Percentiles rank a stretch among this genome's conserved stretches.
These are phyloP conservation scores for Palythoa caribaeorum DNA, from an alignment of 92 coral and sea anemone genomes.

Conservation along the genomic window DNA sequence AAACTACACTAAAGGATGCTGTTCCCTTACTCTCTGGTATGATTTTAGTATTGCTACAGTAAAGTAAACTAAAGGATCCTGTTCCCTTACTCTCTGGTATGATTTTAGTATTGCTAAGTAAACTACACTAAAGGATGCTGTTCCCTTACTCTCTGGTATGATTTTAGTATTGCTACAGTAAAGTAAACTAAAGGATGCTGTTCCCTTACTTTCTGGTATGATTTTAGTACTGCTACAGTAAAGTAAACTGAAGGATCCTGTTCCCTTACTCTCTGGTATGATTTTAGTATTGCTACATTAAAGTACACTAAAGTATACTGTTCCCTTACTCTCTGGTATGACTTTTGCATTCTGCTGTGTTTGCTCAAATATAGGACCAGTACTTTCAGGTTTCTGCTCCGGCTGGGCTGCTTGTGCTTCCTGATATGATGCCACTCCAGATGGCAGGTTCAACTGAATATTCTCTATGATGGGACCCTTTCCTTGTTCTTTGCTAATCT, in stretches of 20 bases:
- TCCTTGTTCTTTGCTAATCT: slow-evolving; percentile 64
- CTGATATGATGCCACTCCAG: slow-evolving; percentile 51
- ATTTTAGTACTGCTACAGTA: too few species aligned
- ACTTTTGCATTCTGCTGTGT: not conserved
- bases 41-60: too few species aligned
- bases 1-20: too few species aligned
- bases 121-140: not conserved
- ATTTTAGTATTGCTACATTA: too few species aligned
- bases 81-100: slow-evolving; percentile 38
- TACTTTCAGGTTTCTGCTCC: slow-evolving; percentile 27
- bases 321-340: slow-evolving; percentile 38
- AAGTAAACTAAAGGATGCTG: not conserved
- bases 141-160: slow-evolving; percentile 36
- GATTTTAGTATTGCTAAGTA: too few species aligned
- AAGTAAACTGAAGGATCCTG: not conserved
- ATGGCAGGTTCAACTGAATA: slow-evolving; percentile 72
- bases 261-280: slow-evolving; percentile 37
- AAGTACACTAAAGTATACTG: not conserved
- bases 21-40: slow-evolving; percentile 36
- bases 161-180: too few species aligned
- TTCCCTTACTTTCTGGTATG: slow-evolving; percentile 37
- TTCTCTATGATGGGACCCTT: slow-evolving; percentile 85
- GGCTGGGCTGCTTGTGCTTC: slow-evolving; percentile 34
- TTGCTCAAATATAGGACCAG: not conserved
- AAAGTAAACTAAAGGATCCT: not conserved